Conservation (phyloP, 1,140 invertebrate species). For the Andrena cerasifolii region DNA sequence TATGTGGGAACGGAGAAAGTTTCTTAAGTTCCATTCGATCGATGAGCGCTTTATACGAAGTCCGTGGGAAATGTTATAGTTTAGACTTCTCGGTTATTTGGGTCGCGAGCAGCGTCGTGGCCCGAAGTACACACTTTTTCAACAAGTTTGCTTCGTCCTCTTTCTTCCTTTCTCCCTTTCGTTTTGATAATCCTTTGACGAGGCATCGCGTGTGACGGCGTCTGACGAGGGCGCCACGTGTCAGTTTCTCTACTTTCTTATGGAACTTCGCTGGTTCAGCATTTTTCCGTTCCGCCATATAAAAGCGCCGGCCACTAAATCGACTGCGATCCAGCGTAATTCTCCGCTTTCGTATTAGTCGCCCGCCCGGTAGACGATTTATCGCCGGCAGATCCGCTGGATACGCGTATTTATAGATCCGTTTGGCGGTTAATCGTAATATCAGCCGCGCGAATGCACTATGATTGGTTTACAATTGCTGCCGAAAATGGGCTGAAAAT, state of each 20-base stretch:
- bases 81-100: not conserved
- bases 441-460: conserved; percentile 23
- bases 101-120: too few species aligned
- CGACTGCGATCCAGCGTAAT: conserved; percentile 49
- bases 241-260: conserved; percentile 67
- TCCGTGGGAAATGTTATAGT: not conserved
- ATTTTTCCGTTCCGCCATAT: conserved; percentile 65
- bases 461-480: conserved; percentile 69
- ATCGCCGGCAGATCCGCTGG: not conserved
- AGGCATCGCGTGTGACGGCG: conserved; percentile 42
- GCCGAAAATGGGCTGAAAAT: conserved; percentile 75
- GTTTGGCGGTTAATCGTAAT: conserved; percentile 9
- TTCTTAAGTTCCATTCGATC: not conserved
- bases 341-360: conserved; percentile 37
- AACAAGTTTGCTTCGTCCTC: conserved; percentile 47
- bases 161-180: too few species aligned
- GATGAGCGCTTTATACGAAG: not conserved
- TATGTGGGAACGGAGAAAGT: not conserved
- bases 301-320: conserved; percentile 63
- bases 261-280: conserved; percentile 62
- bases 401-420: conserved; percentile 20
- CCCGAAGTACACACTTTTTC: not conserved
- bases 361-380: not conserved
- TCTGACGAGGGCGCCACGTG: conserved; percentile 75
- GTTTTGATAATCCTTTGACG: conserved; percentile 32